Evolutionary conservation across 2,797 vertebrate species (phyloP), one percentile per base, ranked within the genome.

Genomic region (Arnoldichthys spilopterus): DNA sequence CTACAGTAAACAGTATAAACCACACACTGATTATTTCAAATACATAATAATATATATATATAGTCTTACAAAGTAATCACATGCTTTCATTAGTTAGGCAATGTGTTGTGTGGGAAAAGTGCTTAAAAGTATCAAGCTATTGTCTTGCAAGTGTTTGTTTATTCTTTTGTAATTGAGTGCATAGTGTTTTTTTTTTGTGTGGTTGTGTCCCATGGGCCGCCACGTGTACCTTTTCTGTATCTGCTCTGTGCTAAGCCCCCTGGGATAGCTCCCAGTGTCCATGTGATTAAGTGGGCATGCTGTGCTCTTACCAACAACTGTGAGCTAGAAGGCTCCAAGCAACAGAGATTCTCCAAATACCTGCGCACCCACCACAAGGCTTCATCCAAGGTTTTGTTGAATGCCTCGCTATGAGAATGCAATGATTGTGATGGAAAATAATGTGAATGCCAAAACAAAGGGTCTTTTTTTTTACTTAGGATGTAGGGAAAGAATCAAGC

Each of bases 81-180:
- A 61, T 53, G 26, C 49, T 34, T 69, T 49, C 63, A 51, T 79
- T 47, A 72, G 56, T 82, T 59, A 47, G 74, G 12, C 59, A 54
- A 37, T 69, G 69, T 49, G 34, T 20, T 34, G n/a, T 79, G 45
- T 70, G 67, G 51, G 67, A 63, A 80, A 73, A 74, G 28, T 74
- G 80, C 68, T 74, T 77, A 77, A 75, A 54, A 67, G 70, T 54
- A 47, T 59, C 28, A 32, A 58, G 74, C 53, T 30, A 64, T 77
- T 82, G 72, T 68, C 62, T 72, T 78, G 83, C 72, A 69, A 20
- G 73, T 61, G 66, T 82, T 83, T 82, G 74, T 85, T 77, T 85
- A 77, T 82, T 79, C 72, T 68, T 72, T 71, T 69, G 77, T 63
- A 81, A 84, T 82, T 70, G 72, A 81, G 78, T 51, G 20, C 77